Evolutionary conservation across 1,140 invertebrate species (phyloP).

Genomic region (Calephelis virginiensis): DNA sequence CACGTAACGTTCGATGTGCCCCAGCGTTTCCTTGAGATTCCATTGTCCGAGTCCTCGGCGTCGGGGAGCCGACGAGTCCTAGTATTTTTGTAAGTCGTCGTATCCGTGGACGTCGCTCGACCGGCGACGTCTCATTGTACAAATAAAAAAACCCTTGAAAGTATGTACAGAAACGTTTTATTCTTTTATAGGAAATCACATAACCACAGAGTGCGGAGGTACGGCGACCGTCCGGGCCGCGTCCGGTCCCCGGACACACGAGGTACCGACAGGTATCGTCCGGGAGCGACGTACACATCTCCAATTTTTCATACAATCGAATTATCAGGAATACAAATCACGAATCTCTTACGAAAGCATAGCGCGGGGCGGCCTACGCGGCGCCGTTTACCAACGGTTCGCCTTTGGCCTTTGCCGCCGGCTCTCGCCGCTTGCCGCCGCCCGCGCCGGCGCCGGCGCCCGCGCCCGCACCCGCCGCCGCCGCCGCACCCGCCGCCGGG

Average conservation of each 20-base stretch:
- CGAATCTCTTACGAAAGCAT: slow-evolving; percentile 75
- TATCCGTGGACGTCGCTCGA: slow-evolving; percentile 4
- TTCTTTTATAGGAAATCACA: slow-evolving; percentile 71
- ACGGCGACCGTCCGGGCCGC: slow-evolving; percentile 53
- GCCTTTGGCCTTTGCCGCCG: slow-evolving; percentile 40
- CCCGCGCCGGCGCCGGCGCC: slow-evolving; percentile 53
- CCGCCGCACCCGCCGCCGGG: slow-evolving; percentile 12
- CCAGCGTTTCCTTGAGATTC: slow-evolving; percentile 34
- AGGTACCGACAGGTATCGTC: slow-evolving; percentile 42
- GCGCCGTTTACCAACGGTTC: slow-evolving; percentile 48
- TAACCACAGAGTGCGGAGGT: slow-evolving; percentile 61
- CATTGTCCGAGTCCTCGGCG: slow-evolving; percentile 29
- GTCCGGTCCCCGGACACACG: slow-evolving; percentile 45
- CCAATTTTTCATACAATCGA: slow-evolving; percentile 63
- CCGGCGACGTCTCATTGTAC: slow-evolving; percentile 38
- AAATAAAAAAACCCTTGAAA: slow-evolving; percentile 74
- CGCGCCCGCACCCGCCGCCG: slow-evolving; percentile 35
- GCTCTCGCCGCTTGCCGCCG: slow-evolving; percentile 32
- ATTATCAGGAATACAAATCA: slow-evolving; percentile 75
- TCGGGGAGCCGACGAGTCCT: slow-evolving; percentile 31
- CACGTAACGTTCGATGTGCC: slow-evolving; percentile 49
- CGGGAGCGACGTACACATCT: slow-evolving; percentile 64
- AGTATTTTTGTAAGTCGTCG: slow-evolving; percentile 25
- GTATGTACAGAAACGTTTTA: slow-evolving; percentile 78
- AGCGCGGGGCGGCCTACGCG: slow-evolving; percentile 40